Evolutionary conservation across 2,888 invertebrate genomes (phyloP).

Genomic region (Lysandra bellargus): DNA sequence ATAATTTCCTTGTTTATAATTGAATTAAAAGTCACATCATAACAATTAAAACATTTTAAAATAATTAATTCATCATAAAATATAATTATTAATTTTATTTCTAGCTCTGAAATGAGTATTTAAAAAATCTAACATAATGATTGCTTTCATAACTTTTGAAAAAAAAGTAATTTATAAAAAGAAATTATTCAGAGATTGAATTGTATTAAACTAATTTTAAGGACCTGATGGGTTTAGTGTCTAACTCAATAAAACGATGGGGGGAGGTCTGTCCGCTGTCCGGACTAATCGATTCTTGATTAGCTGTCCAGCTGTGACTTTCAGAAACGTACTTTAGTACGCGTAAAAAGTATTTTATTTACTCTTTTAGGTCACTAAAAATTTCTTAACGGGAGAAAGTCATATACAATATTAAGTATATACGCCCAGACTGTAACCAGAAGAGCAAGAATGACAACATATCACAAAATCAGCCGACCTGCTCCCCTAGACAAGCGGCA

Average conservation of each 20-base stretch:
- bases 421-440: no score
- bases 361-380: background rate
- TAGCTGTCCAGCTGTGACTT: background rate
- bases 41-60: no score
- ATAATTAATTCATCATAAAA: no score
- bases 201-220: background rate
- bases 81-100: no score
- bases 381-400: background rate
- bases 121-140: background rate
- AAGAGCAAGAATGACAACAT: no score
- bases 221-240: background rate
- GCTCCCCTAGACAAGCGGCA: no score
- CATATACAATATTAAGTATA: no score
- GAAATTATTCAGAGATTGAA: background rate
- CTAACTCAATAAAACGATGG: background rate
- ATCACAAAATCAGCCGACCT: no score
- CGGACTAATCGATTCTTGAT: constrained; percentile 4
- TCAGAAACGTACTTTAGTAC: background rate
- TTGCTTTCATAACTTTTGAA: background rate
- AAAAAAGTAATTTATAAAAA: background rate
- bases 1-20: no score
- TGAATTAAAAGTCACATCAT: no score
- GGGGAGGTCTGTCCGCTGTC: background rate
- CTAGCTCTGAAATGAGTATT: no score
- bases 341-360: background rate